phyloP scores from a whole-genome alignment of 92 coral and sea anemone genomes.

The Meandrina meandrites region DNA sequence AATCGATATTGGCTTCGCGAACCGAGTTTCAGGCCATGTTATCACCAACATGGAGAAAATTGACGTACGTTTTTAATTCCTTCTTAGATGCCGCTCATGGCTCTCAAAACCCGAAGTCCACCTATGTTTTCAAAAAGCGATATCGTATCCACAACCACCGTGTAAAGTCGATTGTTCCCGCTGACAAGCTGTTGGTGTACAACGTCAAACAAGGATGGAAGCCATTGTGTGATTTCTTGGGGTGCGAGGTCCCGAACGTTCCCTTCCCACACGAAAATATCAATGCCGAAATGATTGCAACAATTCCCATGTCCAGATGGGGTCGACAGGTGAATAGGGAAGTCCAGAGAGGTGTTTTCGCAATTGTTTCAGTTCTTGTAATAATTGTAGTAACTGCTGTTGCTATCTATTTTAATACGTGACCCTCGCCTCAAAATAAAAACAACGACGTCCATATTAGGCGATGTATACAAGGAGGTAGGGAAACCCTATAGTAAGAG shows the following conservation, averaged over 20 bases:
- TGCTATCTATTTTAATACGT: background rate
- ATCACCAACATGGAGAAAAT: background rate
- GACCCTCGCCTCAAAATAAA: background rate
- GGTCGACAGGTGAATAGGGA: background rate
- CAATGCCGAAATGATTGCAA: background rate
- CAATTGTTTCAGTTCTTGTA: background rate
- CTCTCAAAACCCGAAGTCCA: background rate
- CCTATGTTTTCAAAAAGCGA: background rate
- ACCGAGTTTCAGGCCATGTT: background rate
- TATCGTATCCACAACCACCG: slow-evolving; percentile 42
- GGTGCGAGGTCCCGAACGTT: slow-evolving; percentile 10
- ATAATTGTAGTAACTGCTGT: background rate
- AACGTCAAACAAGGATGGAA: slow-evolving; percentile 50
- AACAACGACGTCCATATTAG: too few relatives aligned
- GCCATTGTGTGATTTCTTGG: slow-evolving; percentile 54
- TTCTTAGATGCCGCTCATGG: background rate
- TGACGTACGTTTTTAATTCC: background rate
- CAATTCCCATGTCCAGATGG: background rate
- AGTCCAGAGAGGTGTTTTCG: background rate
- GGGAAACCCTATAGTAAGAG: too few relatives aligned
- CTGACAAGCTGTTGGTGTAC: slow-evolving; percentile 50
- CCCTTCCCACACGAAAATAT: slow-evolving; percentile 49
- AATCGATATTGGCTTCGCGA: background rate
- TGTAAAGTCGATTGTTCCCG: slow-evolving; percentile 52
- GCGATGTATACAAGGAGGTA: too few relatives aligned